phyloP scores from a whole-genome alignment of 2,888 invertebrate species.

The Lacanobia wlatinum region DNA sequence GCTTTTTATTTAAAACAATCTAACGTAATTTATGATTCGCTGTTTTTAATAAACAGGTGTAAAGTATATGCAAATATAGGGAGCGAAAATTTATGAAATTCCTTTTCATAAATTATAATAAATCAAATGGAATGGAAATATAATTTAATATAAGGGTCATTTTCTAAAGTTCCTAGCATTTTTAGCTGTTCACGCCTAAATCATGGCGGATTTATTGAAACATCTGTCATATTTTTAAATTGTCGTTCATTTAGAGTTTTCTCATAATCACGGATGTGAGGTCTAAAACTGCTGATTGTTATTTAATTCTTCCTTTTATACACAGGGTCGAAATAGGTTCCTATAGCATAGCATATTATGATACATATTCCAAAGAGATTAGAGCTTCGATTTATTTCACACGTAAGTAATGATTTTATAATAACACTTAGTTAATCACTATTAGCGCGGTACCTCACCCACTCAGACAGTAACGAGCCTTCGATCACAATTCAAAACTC shows the following conservation, averaged over 20 bases:
- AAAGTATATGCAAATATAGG: conserved; percentile 60
- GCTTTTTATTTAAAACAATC: conserved; percentile 47
- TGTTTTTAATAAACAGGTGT: conserved; percentile 56
- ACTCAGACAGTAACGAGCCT: conserved; percentile 23
- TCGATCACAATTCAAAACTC: conserved; percentile 35
- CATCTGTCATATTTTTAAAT: not conserved
- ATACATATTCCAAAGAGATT: not conserved
- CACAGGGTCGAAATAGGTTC: too few relatives aligned
- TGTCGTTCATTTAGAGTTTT: not conserved
- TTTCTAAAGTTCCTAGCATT: conserved; percentile 14
- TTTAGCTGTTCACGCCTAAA: conserved; percentile 19
- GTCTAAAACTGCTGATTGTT: not conserved
- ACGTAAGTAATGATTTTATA: conserved; percentile 9
- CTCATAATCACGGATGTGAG: not conserved
- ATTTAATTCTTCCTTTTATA: not conserved
- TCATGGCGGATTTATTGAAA: conserved; percentile 16
- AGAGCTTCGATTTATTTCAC: not conserved
- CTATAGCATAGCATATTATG: too few relatives aligned
- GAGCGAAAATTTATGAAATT: conserved; percentile 45
- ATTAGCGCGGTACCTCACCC: conserved; percentile 4
- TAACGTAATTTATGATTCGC: conserved; percentile 54
- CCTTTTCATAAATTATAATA: conserved; percentile 48
- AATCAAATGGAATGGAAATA: conserved; percentile 55
- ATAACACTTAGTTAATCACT: conserved; percentile 21
- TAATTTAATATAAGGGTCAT: conserved; percentile 42